phyloP scores from a whole-genome alignment of 2,113 vertebrate genomes.

The Lates calcarifer region DNA sequence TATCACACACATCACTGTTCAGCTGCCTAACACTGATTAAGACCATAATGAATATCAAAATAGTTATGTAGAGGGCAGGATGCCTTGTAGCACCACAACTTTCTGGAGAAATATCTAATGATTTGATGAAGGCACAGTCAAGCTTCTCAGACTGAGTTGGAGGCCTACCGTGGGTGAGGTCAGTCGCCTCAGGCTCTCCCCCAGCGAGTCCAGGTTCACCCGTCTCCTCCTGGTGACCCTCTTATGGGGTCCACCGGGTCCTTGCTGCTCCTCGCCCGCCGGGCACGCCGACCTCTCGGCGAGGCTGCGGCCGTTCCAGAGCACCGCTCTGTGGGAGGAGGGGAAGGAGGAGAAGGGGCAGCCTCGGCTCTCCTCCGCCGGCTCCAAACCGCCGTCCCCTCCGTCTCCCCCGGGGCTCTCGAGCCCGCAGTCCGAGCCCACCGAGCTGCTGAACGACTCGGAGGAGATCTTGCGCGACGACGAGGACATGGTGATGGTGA shows the following conservation, averaged over 20 bases:
- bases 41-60: background rate
- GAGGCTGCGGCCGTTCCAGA: conserved; percentile 93
- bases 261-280: conserved; percentile 71
- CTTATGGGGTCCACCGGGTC: conserved; percentile 80
- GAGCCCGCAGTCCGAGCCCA: conserved; percentile 91
- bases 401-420: conserved; percentile 90
- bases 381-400: conserved; percentile 78
- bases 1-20: too few relatives aligned
- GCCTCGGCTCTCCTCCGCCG: conserved; percentile 78
- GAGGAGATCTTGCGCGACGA: conserved; percentile 96
- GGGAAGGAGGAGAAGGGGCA: conserved; percentile 78
- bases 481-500: conserved; percentile 88
- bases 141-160: background rate
- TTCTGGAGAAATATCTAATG: background rate
- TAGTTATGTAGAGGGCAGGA: background rate
- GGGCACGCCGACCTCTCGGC: conserved; percentile 81
- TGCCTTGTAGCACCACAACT: background rate
- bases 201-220: conserved; percentile 96
- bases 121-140: background rate
- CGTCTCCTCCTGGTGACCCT: conserved; percentile 89
- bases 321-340: conserved; percentile 82
- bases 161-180: conserved; percentile 93
- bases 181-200: conserved; percentile 93
- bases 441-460: conserved; percentile 96
- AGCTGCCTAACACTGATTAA: background rate